phyloP scores from a whole-genome alignment of 1,140 invertebrate species.

The Lanistes nyassanus region DNA sequence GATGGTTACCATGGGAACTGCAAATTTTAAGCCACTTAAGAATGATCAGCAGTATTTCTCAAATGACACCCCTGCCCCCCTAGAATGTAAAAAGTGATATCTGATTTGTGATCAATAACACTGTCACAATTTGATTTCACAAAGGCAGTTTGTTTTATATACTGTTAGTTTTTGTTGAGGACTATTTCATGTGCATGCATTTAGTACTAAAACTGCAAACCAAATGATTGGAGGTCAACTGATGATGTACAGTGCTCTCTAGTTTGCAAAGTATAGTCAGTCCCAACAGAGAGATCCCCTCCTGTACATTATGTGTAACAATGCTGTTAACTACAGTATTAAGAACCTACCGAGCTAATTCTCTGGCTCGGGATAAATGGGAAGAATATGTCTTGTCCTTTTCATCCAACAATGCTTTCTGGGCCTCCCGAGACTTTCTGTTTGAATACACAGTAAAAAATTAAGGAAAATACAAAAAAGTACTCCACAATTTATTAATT shows the following conservation, averaged over 20 bases:
- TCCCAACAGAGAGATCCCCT: too few species aligned
- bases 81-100: neutral
- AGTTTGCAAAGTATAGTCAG: too few species aligned
- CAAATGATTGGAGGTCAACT: too few species aligned
- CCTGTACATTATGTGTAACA: too few species aligned
- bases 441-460: neutral
- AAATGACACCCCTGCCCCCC: too few species aligned
- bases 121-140: neutral
- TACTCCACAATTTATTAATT: neutral
- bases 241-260: too few species aligned
- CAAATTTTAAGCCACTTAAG: neutral
- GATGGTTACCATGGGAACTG: constrained; percentile 12
- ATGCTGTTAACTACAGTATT: neutral
- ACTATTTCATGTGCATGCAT: neutral
- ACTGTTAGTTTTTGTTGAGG: neutral
- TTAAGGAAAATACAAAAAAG: neutral
- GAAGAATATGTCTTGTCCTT: constrained; percentile 15
- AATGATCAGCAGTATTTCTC: too few species aligned
- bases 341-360: constrained; percentile 1
- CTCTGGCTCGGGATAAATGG: constrained; percentile 5
- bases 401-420: constrained; percentile 14
- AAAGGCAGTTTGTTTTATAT: neutral
- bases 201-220: neutral
- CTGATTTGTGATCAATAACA: neutral
- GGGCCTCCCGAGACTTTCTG: constrained; percentile 12